A percentile compares a stretch with the other conserved stretches of the same genome.
Conservation (phyloP, 2,113 vertebrate genomes). For the Lampris megalopsis region DNA sequence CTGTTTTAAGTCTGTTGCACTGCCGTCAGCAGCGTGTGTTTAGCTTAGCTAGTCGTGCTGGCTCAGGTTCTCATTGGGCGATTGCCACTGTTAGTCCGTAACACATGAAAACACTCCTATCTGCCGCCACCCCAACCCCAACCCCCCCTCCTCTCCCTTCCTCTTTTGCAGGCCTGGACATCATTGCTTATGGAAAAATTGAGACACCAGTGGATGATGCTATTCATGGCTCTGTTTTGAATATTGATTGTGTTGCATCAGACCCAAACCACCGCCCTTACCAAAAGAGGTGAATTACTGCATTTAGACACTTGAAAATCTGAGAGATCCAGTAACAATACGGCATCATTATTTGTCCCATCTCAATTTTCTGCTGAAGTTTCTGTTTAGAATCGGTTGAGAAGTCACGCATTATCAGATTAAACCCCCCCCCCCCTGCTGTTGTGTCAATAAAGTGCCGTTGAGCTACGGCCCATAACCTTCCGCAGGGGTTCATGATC, state of each 20-base stretch:
- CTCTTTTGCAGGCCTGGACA: conserved; percentile 58
- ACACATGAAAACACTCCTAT: conserved; percentile 49
- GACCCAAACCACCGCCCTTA: conserved; percentile 16
- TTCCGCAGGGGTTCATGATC: conserved; percentile 19
- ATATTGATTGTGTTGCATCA: conserved; percentile 61
- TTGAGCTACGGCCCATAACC: not conserved
- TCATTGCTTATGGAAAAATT: conserved; percentile 75
- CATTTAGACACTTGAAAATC: not conserved
- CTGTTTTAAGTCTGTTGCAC: conserved; percentile 13
- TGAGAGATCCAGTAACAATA: not conserved
- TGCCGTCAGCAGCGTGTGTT: conserved; percentile 42
- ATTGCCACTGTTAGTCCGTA: conserved; percentile 56
- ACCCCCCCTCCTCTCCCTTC: not conserved
- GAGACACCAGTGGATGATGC: conserved; percentile 63
- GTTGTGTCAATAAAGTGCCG: not conserved
- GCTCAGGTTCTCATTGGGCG: conserved; percentile 51
- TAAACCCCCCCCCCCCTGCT: not conserved
- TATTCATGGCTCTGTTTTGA: conserved; percentile 48
- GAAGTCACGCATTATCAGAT: not conserved
- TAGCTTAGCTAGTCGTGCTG: conserved; percentile 49
- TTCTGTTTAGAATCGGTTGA: not conserved
- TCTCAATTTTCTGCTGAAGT: not conserved
- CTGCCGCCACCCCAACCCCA: conserved; percentile 15
- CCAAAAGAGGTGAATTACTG: conserved; percentile 23
- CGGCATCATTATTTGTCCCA: not conserved